Percentiles rank a stretch among this genome's conserved stretches.
Conservation (phyloP, 2,797 vertebrate genomes). For the Salarias fasciatus region DNA sequence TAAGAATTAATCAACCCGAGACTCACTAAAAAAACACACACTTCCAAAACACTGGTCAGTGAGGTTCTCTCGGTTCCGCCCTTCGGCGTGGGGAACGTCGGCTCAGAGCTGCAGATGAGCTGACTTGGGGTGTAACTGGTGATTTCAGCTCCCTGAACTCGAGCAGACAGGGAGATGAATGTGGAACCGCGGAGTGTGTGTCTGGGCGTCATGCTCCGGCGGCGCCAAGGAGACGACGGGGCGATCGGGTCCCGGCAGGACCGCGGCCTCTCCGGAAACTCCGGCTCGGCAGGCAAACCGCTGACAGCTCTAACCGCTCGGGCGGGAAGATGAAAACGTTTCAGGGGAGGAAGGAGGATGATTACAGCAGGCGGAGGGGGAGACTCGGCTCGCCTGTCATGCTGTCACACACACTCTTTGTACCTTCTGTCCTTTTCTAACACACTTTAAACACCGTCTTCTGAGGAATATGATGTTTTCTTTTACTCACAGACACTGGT, state of each 20-base stretch:
- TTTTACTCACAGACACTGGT: no score
- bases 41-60: no score
- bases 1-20: no score
- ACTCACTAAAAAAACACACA: no score
- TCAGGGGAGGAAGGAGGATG: slow-evolving; percentile 10
- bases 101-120: no score
- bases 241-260: not conserved
- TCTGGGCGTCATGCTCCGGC: not conserved
- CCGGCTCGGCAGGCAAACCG: not conserved
- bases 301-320: slow-evolving; percentile 13
- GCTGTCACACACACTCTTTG: slow-evolving; percentile 9
- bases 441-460: not conserved
- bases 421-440: slow-evolving; percentile 9
- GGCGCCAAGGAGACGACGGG: not conserved
- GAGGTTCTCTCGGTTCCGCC: no score
- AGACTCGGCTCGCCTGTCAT: slow-evolving; percentile 4
- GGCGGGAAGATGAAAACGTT: slow-evolving; percentile 18
- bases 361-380: slow-evolving; percentile 13
- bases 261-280: not conserved
- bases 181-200: no score
- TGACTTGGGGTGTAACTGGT: no score
- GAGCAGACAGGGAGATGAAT: no score
- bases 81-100: no score
- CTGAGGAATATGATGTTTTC: no score
- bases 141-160: no score